Evolutionary conservation across 2,888 invertebrate genomes (phyloP), one percentile per base, ranked within the genome.

Genomic region (Alcis repandata): DNA sequence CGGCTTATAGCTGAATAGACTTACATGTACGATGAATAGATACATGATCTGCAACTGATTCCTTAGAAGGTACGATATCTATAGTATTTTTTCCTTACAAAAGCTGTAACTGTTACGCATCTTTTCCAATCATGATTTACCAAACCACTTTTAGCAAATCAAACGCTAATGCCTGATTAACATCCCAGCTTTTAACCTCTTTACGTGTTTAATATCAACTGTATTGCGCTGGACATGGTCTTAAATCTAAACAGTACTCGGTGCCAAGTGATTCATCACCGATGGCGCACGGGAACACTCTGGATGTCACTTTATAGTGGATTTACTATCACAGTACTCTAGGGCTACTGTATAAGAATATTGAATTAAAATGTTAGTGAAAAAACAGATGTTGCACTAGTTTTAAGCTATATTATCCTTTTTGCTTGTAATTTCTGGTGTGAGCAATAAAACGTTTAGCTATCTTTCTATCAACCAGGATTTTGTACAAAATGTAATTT

Each of bases 221-320:
- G 33, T 40, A 52, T 53, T 48, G 63, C 52, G 46, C n/a, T 58
- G 52, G 52, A 63, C 58, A 58, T 53, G 52, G 45, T 53, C 40
- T 58, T 63, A 58, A 63, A 58, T 58, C 45, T 52, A 51, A 46
- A 36, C 63, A 32, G 36, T 27, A 32, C 27, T 38, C 61, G 48
- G 67, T 75, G 79, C 74, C 77, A 79, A 79, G 78, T 67, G 51
- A 79, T 81, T 72, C 73, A 72, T 79, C 79, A 80, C 67, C 49
- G 15, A 48, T 68, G 75, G 66, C 70, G 70, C 63, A 61, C 70
- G 49, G 17, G 38, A 57, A 46, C n/a, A 19, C n/a, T 69, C 73
- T 73, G 71, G 66, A 71, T 67, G 59, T 54, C 62, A 70, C 57
- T 68, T n/a, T n/a, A 66, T 71, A 68, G 62, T 48, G n/a, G 32